Base-by-base conservation (phyloP, 2,113 vertebrate genomes). In the Cottus gobio region DNA sequence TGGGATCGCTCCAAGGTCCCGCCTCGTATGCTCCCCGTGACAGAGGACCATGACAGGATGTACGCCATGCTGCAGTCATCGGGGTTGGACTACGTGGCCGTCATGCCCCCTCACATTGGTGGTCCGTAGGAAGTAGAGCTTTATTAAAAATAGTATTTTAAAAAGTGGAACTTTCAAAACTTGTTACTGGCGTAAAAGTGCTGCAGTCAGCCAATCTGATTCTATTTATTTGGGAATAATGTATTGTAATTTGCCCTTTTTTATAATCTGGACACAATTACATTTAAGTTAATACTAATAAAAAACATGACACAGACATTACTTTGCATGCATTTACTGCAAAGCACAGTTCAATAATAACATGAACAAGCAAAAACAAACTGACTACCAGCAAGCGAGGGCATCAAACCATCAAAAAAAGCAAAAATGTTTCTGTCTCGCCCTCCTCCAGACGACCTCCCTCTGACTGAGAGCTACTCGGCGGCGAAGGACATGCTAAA, bases 1-100 rank as follows among this genome's bases (percentile, higher is more conserved):
- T 97, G 97, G 97, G 97, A 97, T 60, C 93, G 94, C 0, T n/a
- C 94, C 60, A 97, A 95, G 85, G 95, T 98, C n/a, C 97, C 97
- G 0, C 84, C 95, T 6, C 93, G 88, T 3, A 44, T 98, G 62
- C 20, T 94, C 80, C 87, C 93, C 0, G 93, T 98, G 85, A 98
- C 97, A 0, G 88, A 96, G 85, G 97, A 98, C 88, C 97, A 98
- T 36, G 95, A 97, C 72, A 92, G 97, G 77, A 98, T 98, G 97
- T 93, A 96, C 88, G 87, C 89, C 0, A 72, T 95, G 60, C 90
- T 98, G 76, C 95, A 96, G 79, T 91, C 95, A 9, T 97, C 96
- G 0, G 96, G 94, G 2, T 92, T 98, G 85, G 96, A 96, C 88
- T 98, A 96, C 0, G 95, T 98, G 79, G 96, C 96, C 0, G 96